These are phyloP conservation scores for Percopsis omiscomaycus DNA, from an alignment of 2,797 vertebrate species.

Conservation along the genomic window DNA sequence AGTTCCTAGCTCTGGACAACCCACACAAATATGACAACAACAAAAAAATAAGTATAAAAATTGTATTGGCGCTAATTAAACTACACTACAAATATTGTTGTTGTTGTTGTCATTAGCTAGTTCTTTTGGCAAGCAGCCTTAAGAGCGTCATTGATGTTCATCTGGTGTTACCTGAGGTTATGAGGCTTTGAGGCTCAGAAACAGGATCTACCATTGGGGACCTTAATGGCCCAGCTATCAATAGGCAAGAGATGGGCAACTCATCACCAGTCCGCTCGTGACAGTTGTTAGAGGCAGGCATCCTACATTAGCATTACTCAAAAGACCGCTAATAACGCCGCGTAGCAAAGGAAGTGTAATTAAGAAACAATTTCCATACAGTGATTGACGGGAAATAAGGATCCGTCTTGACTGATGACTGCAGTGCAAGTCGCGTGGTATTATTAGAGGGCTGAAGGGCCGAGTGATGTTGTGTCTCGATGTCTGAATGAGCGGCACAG, in stretches of 20 bases:
- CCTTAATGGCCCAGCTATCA: not conserved
- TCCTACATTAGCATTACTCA: not conserved
- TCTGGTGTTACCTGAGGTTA: too few relatives aligned
- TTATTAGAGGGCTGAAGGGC: constrained; percentile 47
- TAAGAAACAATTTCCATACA: constrained; percentile 35
- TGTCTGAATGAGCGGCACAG: constrained; percentile 68
- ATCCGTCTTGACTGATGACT: constrained; percentile 41
- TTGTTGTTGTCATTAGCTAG: too few relatives aligned
- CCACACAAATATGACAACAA: not conserved
- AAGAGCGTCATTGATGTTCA: too few relatives aligned
- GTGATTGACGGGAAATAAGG: constrained; percentile 49
- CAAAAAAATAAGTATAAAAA: too few relatives aligned
- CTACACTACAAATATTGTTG: too few relatives aligned
- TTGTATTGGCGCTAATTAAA: too few relatives aligned
- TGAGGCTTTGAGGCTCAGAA: not conserved
- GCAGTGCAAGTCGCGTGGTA: constrained; percentile 46
- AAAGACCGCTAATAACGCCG: constrained; percentile 5
- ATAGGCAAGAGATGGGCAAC: constrained; percentile 12
- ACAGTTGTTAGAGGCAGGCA: constrained; percentile 21
- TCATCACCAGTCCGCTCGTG: constrained; percentile 6
- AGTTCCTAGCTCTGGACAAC: too few relatives aligned
- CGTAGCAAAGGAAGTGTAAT: constrained; percentile 34
- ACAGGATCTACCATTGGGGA: not conserved
- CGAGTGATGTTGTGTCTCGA: constrained; percentile 69
- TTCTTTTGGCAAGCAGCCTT: too few relatives aligned